phyloP scores from a whole-genome alignment of 2,888 invertebrate genomes.

The Reticulitermes lucifugus region DNA sequence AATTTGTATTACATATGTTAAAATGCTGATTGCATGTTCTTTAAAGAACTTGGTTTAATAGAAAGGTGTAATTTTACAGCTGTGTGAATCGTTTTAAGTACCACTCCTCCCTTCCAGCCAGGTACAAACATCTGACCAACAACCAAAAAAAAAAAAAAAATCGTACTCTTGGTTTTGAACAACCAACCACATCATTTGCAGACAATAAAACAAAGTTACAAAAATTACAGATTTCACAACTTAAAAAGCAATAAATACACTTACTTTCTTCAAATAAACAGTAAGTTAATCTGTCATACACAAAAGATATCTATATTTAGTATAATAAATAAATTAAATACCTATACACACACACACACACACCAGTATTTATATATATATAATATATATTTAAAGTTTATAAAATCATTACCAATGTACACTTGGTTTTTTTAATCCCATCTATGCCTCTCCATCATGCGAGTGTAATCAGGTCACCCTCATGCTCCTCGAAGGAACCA shows the following conservation, averaged over 20 bases:
- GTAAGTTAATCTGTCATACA: slow-evolving; percentile 30
- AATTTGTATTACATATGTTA: neutral
- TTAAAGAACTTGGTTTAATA: neutral
- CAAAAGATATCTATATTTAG: slow-evolving; percentile 16
- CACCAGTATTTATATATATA: neutral
- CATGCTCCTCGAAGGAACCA: slow-evolving; percentile 20
- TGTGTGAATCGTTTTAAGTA: slow-evolving; percentile 25
- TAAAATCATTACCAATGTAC: slow-evolving; percentile 20
- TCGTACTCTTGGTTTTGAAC: slow-evolving; percentile 49
- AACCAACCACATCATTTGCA: neutral
- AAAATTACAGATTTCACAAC: slow-evolving; percentile 27
- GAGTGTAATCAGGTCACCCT: slow-evolving; percentile 15
- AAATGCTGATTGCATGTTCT: slow-evolving; percentile 6
- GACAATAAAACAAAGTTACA: slow-evolving; percentile 10
- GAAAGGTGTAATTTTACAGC: slow-evolving; percentile 9
- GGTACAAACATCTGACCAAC: slow-evolving; percentile 50
- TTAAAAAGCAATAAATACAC: slow-evolving; percentile 34
- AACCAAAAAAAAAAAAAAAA: slow-evolving; percentile 48
- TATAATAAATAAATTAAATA: slow-evolving; percentile 52
- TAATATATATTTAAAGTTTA: slow-evolving; percentile 18
- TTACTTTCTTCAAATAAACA: slow-evolving; percentile 28
- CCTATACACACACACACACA: slow-evolving; percentile 38
- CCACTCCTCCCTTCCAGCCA: slow-evolving; percentile 17
- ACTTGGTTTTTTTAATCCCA: neutral
- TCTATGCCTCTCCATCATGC: neutral